phyloP scores from a whole-genome alignment of 2,113 vertebrate genomes.

The Plectropomus leopardus region DNA sequence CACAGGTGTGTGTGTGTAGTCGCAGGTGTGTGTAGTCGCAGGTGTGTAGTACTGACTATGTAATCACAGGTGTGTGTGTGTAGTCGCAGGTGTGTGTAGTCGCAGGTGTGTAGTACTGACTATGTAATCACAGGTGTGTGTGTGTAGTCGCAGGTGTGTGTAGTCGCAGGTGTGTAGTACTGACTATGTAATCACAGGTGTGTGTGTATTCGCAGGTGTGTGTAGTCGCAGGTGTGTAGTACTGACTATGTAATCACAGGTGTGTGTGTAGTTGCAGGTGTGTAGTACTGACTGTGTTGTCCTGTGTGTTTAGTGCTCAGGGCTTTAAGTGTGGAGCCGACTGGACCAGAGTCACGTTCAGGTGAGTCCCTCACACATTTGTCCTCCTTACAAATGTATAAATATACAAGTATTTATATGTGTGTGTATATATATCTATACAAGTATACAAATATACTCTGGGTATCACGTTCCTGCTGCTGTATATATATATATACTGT shows the following conservation, averaged over 20 bases:
- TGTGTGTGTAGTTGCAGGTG: background rate
- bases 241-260: background rate
- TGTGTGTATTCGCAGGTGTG: too few relatives aligned
- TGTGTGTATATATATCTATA: too few relatives aligned
- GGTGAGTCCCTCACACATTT: conserved; percentile 81
- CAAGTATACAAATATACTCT: too few relatives aligned
- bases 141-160: conserved; percentile 82
- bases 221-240: background rate
- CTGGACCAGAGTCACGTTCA: conserved; percentile 97
- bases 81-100: too few relatives aligned
- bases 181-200: background rate
- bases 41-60: background rate
- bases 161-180: background rate
- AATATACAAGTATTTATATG: too few relatives aligned
- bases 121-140: background rate
- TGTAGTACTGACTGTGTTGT: background rate
- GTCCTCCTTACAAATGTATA: too few relatives aligned
- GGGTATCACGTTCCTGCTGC: too few relatives aligned
- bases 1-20: too few relatives aligned
- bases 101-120: background rate
- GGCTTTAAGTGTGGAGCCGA: conserved; percentile 98
- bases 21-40: too few relatives aligned
- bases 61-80: background rate
- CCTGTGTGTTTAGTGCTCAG: conserved; percentile 84
- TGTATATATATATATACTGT: too few relatives aligned